Conservation (phyloP, 2,113 vertebrate species). For the Sander vitreus region DNA sequence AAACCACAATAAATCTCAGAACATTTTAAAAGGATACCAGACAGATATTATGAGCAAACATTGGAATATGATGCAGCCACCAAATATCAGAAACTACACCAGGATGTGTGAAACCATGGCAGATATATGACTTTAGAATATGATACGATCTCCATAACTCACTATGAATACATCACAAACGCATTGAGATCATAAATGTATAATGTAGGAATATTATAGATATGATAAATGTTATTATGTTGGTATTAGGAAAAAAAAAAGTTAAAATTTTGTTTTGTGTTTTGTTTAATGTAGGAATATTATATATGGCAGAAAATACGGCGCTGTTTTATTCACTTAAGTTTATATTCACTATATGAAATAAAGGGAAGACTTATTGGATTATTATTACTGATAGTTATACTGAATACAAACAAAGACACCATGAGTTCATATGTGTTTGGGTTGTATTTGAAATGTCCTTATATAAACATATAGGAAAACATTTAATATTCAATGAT, state of each 20-base stretch:
- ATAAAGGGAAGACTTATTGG: neutral
- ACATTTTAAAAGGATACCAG: neutral
- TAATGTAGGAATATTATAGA: neutral
- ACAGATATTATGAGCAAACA: neutral
- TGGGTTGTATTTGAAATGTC: neutral
- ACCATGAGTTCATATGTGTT: neutral
- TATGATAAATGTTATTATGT: neutral
- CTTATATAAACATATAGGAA: neutral
- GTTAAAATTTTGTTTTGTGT: neutral
- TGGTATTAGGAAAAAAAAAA: neutral
- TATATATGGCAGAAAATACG: neutral
- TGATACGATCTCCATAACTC: neutral
- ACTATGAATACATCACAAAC: neutral
- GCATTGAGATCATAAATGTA: neutral
- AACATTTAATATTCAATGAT: neutral
- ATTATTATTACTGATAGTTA: neutral
- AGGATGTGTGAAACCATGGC: neutral
- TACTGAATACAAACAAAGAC: neutral
- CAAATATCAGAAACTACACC: neutral
- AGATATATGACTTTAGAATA: neutral
- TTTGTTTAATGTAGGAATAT: neutral
- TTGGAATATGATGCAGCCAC: neutral
- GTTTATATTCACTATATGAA: neutral
- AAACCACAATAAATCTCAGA: neutral
- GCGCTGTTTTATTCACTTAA: neutral